Evolutionary conservation across 2,888 invertebrate genomes (phyloP), one percentile per base, ranked within the genome.

Genomic region (Lycocerus yunnanus): DNA sequence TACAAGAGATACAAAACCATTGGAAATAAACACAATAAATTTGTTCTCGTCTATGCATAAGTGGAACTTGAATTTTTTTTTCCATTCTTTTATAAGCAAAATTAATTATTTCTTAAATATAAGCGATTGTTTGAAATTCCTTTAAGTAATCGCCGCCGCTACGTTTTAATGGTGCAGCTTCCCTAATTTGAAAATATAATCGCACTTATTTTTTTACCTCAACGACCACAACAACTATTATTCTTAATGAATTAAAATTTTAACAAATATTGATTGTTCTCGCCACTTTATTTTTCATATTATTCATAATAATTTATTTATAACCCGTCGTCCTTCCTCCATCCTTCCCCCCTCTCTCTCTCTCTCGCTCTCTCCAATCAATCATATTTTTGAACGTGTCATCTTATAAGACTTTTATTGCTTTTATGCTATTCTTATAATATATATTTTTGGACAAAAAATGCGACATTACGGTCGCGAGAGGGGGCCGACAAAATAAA

Each of bases 21-120:
- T 71, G 59, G 58, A 69, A 74, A 74, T 74, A 74, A 73, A 73
- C 66, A 67, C 68, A 59, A 59, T 65, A 63, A 74, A 74, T 68
- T 66, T 15, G 60, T 63, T 66, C 68, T 14, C 66, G 20, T 69
- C 15, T 71, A 71, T 73, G 18, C 14, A 21, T 15, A 61, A 67
- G 74, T 59, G 71, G 67, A 18, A 66, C 66, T 68, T 16, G 24
- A 66, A 60, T 73, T 73, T n/a, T 24, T 10, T 68, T 74, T 58
- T 58, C 10, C 27, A 16, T 14, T 24, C 16, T 16, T 67, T 68
- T 60, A 67, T 61, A 68, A 71, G 24, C 21, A 63, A 66, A 74
- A 71, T 74, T 74, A 74, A 74, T 74, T 74, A 68, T 63, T 74
- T 65, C 58, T 27, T 60, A 65, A 63, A 69, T 66, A 60, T 27